These are phyloP conservation scores for Erethizon dorsatum DNA, from an alignment of 2,797 vertebrate genomes.

Conservation along the genomic window DNA sequence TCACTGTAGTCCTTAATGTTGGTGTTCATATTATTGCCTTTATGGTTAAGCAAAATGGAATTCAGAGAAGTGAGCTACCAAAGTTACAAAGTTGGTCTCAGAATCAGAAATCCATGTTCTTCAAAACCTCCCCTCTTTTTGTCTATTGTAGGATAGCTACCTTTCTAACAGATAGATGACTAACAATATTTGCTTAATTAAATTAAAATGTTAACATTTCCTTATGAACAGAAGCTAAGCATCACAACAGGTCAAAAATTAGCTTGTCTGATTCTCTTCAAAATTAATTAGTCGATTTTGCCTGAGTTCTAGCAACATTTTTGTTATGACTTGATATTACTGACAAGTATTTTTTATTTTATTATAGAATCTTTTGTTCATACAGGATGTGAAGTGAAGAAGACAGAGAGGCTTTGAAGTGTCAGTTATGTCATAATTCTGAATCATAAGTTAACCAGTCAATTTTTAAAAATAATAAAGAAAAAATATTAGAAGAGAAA, in stretches of 20 bases:
- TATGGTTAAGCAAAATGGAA: background rate
- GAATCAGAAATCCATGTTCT: background rate
- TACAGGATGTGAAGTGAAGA: background rate
- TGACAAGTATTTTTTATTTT: conserved; percentile 11
- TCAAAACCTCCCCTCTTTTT: background rate
- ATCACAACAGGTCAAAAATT: conserved; percentile 45
- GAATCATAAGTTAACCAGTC: conserved; percentile 33
- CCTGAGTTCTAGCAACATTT: conserved; percentile 66
- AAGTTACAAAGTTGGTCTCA: background rate
- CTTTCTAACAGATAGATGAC: background rate
- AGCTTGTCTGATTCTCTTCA: conserved; percentile 47
- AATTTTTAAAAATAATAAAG: conserved; percentile 64
- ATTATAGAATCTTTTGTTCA: conserved; percentile 7
- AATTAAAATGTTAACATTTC: conserved; percentile 66
- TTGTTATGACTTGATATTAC: conserved; percentile 64
- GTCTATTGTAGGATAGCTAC: background rate
- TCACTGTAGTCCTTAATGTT: background rate
- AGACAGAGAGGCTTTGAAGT: background rate
- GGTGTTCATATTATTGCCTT: background rate
- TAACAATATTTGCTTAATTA: conserved; percentile 61
- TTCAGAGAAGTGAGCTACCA: background rate
- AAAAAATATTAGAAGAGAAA: conserved; percentile 74
- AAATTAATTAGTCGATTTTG: conserved; percentile 70
- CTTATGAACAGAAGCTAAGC: conserved; percentile 56
- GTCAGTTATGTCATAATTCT: conserved; percentile 17